Base-by-base conservation (phyloP, 2,113 vertebrate species). In the Falco punctatus region DNA sequence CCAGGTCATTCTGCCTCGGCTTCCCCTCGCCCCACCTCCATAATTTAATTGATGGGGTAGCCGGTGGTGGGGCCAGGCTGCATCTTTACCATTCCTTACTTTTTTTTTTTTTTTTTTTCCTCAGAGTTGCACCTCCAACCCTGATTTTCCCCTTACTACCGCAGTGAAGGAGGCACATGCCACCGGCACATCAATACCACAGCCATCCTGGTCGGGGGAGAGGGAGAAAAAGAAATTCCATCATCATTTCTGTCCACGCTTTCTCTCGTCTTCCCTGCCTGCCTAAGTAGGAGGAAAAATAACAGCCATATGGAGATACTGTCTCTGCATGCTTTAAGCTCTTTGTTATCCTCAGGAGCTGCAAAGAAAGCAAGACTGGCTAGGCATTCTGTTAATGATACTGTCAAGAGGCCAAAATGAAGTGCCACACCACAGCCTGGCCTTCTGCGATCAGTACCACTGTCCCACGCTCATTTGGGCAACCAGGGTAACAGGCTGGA, bases 321-420 rank as follows among this genome's bases (percentile, higher is more conserved):
- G 33, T 18, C 57, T 90, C 90, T 79, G 70, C 40, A n/a, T 7
- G 48, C 73, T 95, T 81, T 54, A 64, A 79, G 52, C 18, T 40
- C 40, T 81, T 72, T 75, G 66, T 81, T 96, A 78, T 51, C 30
- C 86, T 79, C 77, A 55, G 58, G 86, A 92, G 61, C 1, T 49
- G 46, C 49, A 72, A 65, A 72, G 86, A 81, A 86, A 92, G 38
- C 86, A 74, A 79, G 72, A 59, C 52, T 83, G 84, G 80, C 49
- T 42, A 42, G 59, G 69, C 67, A 81, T 4, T 90, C 90, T 51
- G 86, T 27, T 87, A 86, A 79, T 49, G 77, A 94, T 54, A 82
- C 28, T 92, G 86, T 82, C 86, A 97, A 78, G 84, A 92, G 78
- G 77, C 88, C 81, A 92, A 82, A 95, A 65, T 79, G 28, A 86